Conservation (phyloP, 2,888 invertebrate species). For the Octodonta nipae region DNA sequence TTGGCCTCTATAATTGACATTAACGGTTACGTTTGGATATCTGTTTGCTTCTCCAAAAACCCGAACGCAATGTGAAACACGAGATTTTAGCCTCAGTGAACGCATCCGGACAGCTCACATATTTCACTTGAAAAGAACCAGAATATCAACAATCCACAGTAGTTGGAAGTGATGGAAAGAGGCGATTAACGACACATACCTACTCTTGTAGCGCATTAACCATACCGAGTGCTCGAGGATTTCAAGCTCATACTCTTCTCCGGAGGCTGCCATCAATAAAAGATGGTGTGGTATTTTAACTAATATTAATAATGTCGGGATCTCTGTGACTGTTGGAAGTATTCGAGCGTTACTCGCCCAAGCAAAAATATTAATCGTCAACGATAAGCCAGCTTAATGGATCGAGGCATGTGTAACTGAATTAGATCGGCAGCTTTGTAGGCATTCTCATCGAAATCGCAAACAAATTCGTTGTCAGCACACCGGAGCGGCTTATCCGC, state of each 20-base stretch:
- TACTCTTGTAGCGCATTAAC: too few relatives aligned
- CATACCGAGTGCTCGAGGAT: constrained; percentile 20
- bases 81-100: too few relatives aligned
- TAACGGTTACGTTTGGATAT: too few relatives aligned
- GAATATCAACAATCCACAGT: too few relatives aligned
- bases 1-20: too few relatives aligned
- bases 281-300: constrained; percentile 32
- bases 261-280: constrained; percentile 24
- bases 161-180: too few relatives aligned
- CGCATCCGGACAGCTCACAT: too few relatives aligned
- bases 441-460: constrained; percentile 22
- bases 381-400: constrained; percentile 25
- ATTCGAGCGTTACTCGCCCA: constrained; percentile 27
- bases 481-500: constrained; percentile 1
- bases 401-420: constrained; percentile 24
- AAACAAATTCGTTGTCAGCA: constrained; percentile 15
- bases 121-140: too few relatives aligned
- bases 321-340: too few relatives aligned
- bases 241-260: constrained; percentile 21
- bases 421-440: constrained; percentile 25
- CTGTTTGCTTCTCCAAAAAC: too few relatives aligned
- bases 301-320: constrained; percentile 31
- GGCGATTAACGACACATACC: too few relatives aligned
- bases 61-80: too few relatives aligned
- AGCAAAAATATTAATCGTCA: constrained; percentile 30